Conservation (phyloP, 1,140 invertebrate genomes). For the Dinoponera quadriceps region DNA sequence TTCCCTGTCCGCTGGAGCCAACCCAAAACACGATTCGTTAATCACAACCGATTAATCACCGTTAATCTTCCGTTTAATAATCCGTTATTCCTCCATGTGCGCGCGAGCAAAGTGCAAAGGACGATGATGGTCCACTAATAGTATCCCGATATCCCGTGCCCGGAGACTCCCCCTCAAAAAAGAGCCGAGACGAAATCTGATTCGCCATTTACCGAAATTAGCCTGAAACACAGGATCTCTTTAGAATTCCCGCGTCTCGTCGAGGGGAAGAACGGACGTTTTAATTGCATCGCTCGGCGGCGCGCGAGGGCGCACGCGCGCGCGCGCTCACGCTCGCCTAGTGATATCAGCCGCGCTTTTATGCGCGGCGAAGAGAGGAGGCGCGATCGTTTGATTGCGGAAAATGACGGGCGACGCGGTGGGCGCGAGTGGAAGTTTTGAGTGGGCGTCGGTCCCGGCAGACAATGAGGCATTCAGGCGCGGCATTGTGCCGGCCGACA, state of each 20-base stretch:
- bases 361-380: constrained; percentile 40
- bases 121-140: neutral
- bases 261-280: constrained; percentile 30
- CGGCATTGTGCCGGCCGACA: constrained; percentile 79
- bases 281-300: constrained; percentile 67
- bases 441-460: constrained; percentile 79
- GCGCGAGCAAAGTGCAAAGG: neutral
- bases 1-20: neutral
- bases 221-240: constrained; percentile 18
- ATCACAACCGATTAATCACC: neutral
- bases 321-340: neutral
- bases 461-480: constrained; percentile 83
- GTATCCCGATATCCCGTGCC: neutral
- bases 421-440: constrained; percentile 78
- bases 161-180: neutral
- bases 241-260: constrained; percentile 15
- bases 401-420: constrained; percentile 75
- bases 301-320: constrained; percentile 39
- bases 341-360: constrained; percentile 50
- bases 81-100: constrained; percentile 14
- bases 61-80: no score
- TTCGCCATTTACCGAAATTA: constrained; percentile 38
- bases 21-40: neutral
- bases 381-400: constrained; percentile 77
- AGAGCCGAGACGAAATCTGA: constrained; percentile 6